These are phyloP conservation scores for Calliopsis andreniformis DNA, from an alignment of 1,140 invertebrate species.

Conservation along the genomic window DNA sequence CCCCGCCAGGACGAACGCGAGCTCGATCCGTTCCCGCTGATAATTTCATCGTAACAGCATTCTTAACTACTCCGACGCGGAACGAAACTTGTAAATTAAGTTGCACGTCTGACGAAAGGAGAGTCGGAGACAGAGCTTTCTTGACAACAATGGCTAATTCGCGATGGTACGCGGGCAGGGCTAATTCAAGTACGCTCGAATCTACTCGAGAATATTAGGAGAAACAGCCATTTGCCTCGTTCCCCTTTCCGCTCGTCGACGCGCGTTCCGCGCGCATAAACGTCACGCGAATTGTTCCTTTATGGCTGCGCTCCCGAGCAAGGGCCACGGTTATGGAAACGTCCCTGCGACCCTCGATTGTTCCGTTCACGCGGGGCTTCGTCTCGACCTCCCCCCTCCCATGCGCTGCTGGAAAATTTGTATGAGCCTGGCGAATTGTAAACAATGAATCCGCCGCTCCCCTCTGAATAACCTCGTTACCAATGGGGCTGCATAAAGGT, in stretches of 20 bases:
- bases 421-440: conserved; percentile 34
- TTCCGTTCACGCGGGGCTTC: conserved; percentile 20
- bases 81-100: conserved; percentile 37
- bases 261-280: conserved; percentile 16
- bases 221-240: conserved; percentile 17
- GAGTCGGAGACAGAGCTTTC: neutral
- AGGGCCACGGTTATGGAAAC: conserved; percentile 30
- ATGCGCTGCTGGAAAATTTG: conserved; percentile 41
- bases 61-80: conserved; percentile 15
- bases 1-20: neutral
- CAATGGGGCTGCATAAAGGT: conserved; percentile 50
- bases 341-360: conserved; percentile 37
- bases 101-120: conserved; percentile 5
- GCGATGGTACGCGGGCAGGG: neutral
- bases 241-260: conserved; percentile 3
- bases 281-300: conserved; percentile 40
- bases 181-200: conserved; percentile 32
- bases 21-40: neutral
- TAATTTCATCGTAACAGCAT: conserved; percentile 24
- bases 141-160: conserved; percentile 12
- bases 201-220: conserved; percentile 30
- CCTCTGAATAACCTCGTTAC: conserved; percentile 59
- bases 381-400: too few species aligned
- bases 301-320: conserved; percentile 3
- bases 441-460: conserved; percentile 57